Percentiles rank a stretch among this genome's conserved stretches.
Conservation (phyloP, 2,888 invertebrate genomes). For the Bellardia pandia region DNA sequence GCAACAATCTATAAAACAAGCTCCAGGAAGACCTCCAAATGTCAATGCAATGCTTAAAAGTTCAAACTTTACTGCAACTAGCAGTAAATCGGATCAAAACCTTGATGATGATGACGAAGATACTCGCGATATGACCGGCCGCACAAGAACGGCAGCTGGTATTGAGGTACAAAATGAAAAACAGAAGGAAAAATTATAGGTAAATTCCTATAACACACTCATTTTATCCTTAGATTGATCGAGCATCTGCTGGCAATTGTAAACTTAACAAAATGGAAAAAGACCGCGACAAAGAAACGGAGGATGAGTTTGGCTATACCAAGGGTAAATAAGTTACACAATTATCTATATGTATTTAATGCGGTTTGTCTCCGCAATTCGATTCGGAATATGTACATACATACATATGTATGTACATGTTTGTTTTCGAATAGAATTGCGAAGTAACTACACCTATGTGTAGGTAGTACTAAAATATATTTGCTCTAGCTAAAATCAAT, state of each 20-base stretch:
- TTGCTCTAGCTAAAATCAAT: constrained; percentile 91
- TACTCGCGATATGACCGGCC: constrained; percentile 91
- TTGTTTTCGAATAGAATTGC: no score
- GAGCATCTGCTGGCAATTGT: constrained; percentile 94
- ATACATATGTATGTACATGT: no score
- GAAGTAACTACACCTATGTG: no score
- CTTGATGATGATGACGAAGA: constrained; percentile 87
- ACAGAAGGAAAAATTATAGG: not conserved
- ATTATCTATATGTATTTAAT: not conserved
- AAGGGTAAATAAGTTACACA: constrained; percentile 88
- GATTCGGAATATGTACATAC: no score
- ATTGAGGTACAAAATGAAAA: constrained; percentile 86
- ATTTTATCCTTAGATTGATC: constrained; percentile 88
- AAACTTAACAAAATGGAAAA: constrained; percentile 91
- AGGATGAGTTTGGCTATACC: constrained; percentile 98
- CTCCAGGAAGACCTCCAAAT: constrained; percentile 63
- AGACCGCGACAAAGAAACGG: constrained; percentile 92
- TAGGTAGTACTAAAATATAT: not conserved
- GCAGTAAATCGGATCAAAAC: constrained; percentile 74
- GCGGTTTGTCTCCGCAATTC: no score
- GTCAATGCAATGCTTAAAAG: constrained; percentile 75
- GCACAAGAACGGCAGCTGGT: constrained; percentile 91
- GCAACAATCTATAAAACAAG: constrained; percentile 35
- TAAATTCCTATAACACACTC: not conserved
- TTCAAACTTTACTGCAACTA: constrained; percentile 77